phyloP scores from a whole-genome alignment of 2,888 invertebrate genomes.

The Lasioglossum leucozonium region DNA sequence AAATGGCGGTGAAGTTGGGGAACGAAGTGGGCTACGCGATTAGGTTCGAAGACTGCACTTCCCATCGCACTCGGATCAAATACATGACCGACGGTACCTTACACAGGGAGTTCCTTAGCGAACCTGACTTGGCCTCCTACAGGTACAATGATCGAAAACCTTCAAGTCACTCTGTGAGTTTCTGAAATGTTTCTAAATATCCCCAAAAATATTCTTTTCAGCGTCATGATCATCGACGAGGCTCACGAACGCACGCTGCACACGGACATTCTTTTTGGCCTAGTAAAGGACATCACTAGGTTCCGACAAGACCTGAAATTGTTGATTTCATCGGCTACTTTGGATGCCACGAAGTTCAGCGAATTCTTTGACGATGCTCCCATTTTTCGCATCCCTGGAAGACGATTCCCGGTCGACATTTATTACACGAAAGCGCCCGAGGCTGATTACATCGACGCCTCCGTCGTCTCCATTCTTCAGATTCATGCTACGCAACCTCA shows the following conservation, averaged over 20 bases:
- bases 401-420: constrained; percentile 98
- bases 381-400: constrained; percentile 98
- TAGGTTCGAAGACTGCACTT: constrained; percentile 99
- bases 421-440: constrained; percentile 99
- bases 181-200: not conserved
- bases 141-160: constrained; percentile 81
- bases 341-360: constrained; percentile 99
- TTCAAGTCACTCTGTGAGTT: not conserved
- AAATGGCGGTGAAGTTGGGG: constrained; percentile 98
- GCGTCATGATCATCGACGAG: constrained; percentile 99
- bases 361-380: constrained; percentile 99
- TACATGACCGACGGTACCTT: constrained; percentile 99
- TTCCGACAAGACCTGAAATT: constrained; percentile 97
- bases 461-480: constrained; percentile 98
- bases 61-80: constrained; percentile 97
- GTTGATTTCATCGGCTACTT: constrained; percentile 98
- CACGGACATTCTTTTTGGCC: constrained; percentile 98
- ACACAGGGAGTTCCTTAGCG: constrained; percentile 97
- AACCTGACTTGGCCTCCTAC: constrained; percentile 97
- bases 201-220: constrained; percentile 79
- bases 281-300: constrained; percentile 97
- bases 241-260: constrained; percentile 99
- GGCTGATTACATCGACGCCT: constrained; percentile 99
- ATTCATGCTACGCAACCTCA: constrained; percentile 98
- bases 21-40: constrained; percentile 96